Percentiles rank a stretch among this genome's conserved stretches.
Evolutionary conservation across 2,113 vertebrate species (phyloP).

Genomic region (Chauna torquata): DNA sequence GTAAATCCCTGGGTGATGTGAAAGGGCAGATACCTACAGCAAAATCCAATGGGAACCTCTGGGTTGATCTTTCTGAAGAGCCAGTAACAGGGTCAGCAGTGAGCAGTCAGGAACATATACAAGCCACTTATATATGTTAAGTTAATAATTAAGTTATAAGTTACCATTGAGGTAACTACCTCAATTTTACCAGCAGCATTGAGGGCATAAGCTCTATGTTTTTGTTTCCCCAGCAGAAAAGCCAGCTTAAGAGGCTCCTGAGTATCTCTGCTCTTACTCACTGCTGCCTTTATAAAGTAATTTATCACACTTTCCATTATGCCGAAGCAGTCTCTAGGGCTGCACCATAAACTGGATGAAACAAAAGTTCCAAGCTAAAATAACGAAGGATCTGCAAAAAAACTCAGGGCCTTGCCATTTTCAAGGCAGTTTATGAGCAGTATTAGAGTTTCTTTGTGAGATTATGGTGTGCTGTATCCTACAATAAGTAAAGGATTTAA

Average conservation of each 20-base stretch:
- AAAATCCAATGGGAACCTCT: not conserved
- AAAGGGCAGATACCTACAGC: not conserved
- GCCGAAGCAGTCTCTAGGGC: not conserved
- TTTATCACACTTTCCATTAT: not conserved
- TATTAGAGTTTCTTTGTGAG: not conserved
- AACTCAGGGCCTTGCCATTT: not conserved
- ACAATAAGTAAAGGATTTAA: not conserved
- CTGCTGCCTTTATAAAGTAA: not conserved
- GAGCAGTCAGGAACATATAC: not conserved
- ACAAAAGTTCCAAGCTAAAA: slow-evolving; percentile 2
- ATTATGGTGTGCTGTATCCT: not conserved
- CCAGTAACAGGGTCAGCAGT: not conserved
- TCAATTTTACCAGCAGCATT: not conserved
- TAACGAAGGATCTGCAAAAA: not conserved
- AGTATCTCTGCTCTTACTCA: not conserved
- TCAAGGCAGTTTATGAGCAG: not conserved
- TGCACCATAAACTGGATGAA: not conserved
- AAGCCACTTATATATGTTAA: no score
- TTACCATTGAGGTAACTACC: not conserved
- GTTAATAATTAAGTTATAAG: no score
- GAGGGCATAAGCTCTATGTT: not conserved
- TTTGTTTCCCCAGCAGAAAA: not conserved
- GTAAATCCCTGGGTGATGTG: not conserved
- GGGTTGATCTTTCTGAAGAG: not conserved
- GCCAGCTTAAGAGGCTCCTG: not conserved